Evolutionary conservation across 2,797 vertebrate species (phyloP), one percentile per base, ranked within the genome.

Genomic region (Poecilia picta): DNA sequence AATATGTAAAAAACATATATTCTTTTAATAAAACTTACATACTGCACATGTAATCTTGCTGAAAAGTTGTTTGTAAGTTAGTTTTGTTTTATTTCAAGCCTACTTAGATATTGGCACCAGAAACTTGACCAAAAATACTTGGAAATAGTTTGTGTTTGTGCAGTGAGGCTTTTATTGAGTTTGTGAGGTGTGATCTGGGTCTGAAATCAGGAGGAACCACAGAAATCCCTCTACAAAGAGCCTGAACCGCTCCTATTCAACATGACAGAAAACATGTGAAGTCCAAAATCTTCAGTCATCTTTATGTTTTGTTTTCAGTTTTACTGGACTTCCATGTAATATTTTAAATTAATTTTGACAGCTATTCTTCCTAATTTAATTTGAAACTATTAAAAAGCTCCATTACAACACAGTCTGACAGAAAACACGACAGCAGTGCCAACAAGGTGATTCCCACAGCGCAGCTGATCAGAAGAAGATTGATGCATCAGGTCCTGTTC

Each of bases 171-270:
- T 47, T 43, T 49, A 59, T 66, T 3, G 59, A 0, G 49, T 73
- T 41, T 36, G 5, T 51, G 72, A 20, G n/a, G 18, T 55, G 45
- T 66, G 79, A 78, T 6, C 18, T 41, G 36, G 64, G 36, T 68
- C 18, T 39, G 20, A 68, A 41, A 68, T 41, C 20, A 68, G 33
- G 36, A 8, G 36, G 11, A 68, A 25, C 10, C 39, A 25, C 66
- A 41, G 39, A 68, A 68, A 68, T 13, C 5, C 39, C 5, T 8
- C 10, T 57, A 55, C 51, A 80, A 76, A 18, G 12, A 74, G 28
- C 76, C 23, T 4, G 41, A 64, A 83, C 66, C 10, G 1, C 31
- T 79, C 11, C 4, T n/a, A 31, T 64, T 66, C 43, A 64, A 74
- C 11, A 6, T 43, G 39, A 70, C 5, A 43, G 10, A 16, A 71